These are phyloP conservation scores for Recurvirostra avosetta DNA, from an alignment of 2,113 vertebrate species.

Conservation along the genomic window DNA sequence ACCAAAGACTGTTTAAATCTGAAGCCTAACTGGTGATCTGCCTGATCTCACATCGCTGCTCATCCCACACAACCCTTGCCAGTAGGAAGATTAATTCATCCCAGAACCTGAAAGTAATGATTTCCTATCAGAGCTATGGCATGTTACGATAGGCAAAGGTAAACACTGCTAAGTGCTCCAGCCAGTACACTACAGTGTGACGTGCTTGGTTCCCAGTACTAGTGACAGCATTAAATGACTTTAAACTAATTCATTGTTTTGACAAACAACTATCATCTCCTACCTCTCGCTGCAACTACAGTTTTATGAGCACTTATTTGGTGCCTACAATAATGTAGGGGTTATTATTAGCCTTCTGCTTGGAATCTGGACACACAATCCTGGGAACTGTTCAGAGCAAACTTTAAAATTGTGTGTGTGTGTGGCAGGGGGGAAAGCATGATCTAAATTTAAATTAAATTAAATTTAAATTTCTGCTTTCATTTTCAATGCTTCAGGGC, in stretches of 20 bases:
- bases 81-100: not conserved
- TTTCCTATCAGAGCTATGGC: not conserved
- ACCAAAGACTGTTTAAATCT: not conserved
- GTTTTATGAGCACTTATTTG: slow-evolving; percentile 4
- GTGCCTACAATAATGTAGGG: not conserved
- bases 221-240: not conserved
- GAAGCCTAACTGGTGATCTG: not conserved
- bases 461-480: slow-evolving; percentile 44
- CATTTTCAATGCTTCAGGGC: not conserved
- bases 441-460: no score
- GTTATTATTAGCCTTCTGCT: slow-evolving; percentile 46
- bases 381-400: slow-evolving; percentile 22
- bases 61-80: not conserved
- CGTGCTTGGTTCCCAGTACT: not conserved
- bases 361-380: slow-evolving; percentile 13
- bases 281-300: not conserved
- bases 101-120: not conserved
- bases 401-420: not conserved
- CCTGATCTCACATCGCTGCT: not conserved
- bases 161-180: not conserved
- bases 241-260: not conserved
- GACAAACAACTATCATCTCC: not conserved
- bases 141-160: not conserved
- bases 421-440: no score
- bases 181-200: not conserved